Base-by-base conservation (phyloP, 2,113 vertebrate species). In the Cebidichthys violaceus region DNA sequence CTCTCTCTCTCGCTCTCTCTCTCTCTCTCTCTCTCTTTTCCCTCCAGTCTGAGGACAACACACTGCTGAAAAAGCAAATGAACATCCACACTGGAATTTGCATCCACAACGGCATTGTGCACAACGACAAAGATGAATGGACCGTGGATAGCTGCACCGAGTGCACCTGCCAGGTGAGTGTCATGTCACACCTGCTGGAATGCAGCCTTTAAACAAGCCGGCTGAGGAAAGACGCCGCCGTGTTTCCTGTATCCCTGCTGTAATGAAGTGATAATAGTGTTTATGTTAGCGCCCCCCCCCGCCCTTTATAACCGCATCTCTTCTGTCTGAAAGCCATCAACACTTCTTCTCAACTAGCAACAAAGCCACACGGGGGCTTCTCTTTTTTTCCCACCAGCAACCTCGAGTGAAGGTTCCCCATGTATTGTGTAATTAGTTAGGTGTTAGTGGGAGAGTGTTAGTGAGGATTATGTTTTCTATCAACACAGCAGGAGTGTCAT, bases 131-230 rank as follows among this genome's bases (percentile, higher is more conserved):
- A 4, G 96, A 96, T 0, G 97, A 98, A 61, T 99, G 98, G 98
- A 99, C 97, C 0, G 96, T 99, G 66, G 98, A 99, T 29, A 96
- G 95, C 92, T 99, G 98, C 89, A 99, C 98, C 0, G 96, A 97
- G 90, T 99, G 98, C 88, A 98, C 96, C 83, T 99, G 98, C 87
- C 97, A 99, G 97, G 98, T 99, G 92, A 93, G 90, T 61, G 18
- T 88, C 79, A 50, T 15, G 15, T 60, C 60, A 61, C 76, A 81
- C 75, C 57, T 85, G 47, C 81, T 82, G 77, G 76, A 88, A 86
- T 73, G 64, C 22, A 39, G 47, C 65, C 77, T 78, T 62, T 69
- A 47, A 61, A 27, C 47, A 62, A 69, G 45, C 75, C 24, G 70
- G 66, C 55, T 20, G 61, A 77, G 52, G 24, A 67, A 70, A 79